phyloP scores from a whole-genome alignment of 2,888 invertebrate species.

The Morpho achilles region DNA sequence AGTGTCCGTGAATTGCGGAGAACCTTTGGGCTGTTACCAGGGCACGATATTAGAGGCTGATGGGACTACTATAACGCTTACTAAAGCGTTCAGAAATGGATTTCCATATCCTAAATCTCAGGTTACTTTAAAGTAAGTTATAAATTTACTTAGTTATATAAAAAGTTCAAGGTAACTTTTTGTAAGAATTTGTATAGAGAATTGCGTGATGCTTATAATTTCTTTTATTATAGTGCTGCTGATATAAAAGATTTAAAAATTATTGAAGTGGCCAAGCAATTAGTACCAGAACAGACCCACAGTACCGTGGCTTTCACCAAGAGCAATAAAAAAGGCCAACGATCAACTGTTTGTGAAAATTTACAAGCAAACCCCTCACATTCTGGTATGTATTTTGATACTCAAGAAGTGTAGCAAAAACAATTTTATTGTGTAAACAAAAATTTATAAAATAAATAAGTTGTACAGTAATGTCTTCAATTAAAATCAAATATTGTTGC shows the following conservation, averaged over 20 bases:
- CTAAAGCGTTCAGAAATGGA: constrained; percentile 91
- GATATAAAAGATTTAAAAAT: constrained; percentile 88
- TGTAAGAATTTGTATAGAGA: too few species aligned
- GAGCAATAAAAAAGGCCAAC: constrained; percentile 46
- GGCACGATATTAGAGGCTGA: constrained; percentile 87
- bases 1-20: constrained; percentile 90
- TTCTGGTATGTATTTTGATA: constrained; percentile 33
- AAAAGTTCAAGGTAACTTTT: too few species aligned
- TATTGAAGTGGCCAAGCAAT: constrained; percentile 82
- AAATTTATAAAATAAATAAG: too few species aligned
- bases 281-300: constrained; percentile 49
- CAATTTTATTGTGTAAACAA: too few species aligned
- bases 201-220: background rate
- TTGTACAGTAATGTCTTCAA: too few species aligned
- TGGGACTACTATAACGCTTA: constrained; percentile 84
- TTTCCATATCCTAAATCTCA: constrained; percentile 71
- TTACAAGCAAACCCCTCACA: constrained; percentile 57
- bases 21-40: constrained; percentile 89
- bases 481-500: too few species aligned
- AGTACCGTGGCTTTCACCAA: constrained; percentile 63
- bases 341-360: constrained; percentile 64
- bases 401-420: background rate
- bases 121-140: constrained; percentile 68
- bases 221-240: constrained; percentile 73
- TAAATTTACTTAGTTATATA: too few species aligned